Percentiles rank a stretch among this genome's conserved stretches.
Conservation (phyloP, 30 jellyfish, hydroid and myxozoan species). For the Nemopilema nomurai region DNA sequence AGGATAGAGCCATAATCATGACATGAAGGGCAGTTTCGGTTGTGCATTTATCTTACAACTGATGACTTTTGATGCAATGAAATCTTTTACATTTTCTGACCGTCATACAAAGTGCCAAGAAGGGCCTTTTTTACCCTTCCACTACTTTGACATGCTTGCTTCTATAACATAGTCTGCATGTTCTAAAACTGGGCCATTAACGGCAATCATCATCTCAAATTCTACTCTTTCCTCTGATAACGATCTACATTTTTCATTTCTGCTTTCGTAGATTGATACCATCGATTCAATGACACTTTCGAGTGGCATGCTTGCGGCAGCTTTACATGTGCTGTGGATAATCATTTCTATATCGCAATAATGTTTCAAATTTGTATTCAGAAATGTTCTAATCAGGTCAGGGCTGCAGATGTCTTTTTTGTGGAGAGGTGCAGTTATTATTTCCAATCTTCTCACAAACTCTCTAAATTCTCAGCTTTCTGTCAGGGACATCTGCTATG, state of each 20-base stretch:
- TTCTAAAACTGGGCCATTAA: conserved; percentile 5
- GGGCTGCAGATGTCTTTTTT: neutral
- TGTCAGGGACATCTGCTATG: neutral
- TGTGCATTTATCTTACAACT: conserved; percentile 22
- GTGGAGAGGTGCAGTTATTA: neutral
- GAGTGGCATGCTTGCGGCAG: neutral
- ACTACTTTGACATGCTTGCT: conserved; percentile 7
- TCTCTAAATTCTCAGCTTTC: neutral
- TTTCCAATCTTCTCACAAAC: neutral
- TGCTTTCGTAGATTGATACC: neutral
- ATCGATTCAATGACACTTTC: neutral
- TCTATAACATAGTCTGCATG: conserved; percentile 18
- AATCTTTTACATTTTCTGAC: conserved; percentile 6
- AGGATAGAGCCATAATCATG: conserved; percentile 1
- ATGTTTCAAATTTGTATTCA: neutral
- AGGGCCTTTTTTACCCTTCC: conserved; percentile 11
- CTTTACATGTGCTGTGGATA: neutral
- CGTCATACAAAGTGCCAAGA: conserved; percentile 21
- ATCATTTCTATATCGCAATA: neutral
- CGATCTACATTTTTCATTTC: neutral
- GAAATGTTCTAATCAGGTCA: neutral
- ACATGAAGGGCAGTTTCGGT: conserved; percentile 40
- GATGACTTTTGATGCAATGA: conserved; percentile 25
- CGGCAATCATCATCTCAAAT: conserved; percentile 12
- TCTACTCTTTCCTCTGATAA: conserved; percentile 1